Percentiles rank a stretch among this genome's conserved stretches.
Evolutionary conservation across 2,888 invertebrate genomes (phyloP).

Genomic region (Lepidocyrtinus sp.): DNA sequence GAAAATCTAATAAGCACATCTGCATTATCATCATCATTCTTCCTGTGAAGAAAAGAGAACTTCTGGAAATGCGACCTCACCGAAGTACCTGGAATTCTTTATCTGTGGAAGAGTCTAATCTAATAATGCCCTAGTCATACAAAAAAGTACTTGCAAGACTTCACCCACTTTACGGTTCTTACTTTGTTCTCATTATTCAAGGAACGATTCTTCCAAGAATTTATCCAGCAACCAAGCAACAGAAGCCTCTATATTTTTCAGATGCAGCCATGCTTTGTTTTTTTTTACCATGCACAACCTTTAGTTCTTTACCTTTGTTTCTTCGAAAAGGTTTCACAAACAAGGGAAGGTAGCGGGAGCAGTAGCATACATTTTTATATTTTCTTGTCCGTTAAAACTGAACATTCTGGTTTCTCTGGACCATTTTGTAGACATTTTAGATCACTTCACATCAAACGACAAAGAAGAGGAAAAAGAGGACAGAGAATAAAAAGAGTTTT

Average conservation of each 20-base stretch:
- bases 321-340: not conserved
- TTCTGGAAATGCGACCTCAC: no score
- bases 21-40: not conserved
- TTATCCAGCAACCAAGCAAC: no score
- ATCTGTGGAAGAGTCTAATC: conserved; percentile 1
- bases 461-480: conserved; percentile 5
- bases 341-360: not conserved
- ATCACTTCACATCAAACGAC: conserved; percentile 4
- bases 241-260: not conserved
- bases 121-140: not conserved
- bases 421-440: not conserved
- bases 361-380: not conserved
- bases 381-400: conserved; percentile 9
- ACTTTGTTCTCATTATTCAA: not conserved
- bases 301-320: not conserved
- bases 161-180: not conserved
- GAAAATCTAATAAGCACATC: not conserved
- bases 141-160: not conserved
- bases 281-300: not conserved
- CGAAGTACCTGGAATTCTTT: not conserved
- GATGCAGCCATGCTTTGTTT: not conserved
- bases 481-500: not conserved
- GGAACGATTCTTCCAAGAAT: not conserved
- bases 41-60: not conserved
- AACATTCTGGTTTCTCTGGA: conserved; percentile 1